Evolutionary conservation across 2,113 vertebrate species (phyloP), one percentile per base, ranked within the genome.

Genomic region (Sorex fumeus): DNA sequence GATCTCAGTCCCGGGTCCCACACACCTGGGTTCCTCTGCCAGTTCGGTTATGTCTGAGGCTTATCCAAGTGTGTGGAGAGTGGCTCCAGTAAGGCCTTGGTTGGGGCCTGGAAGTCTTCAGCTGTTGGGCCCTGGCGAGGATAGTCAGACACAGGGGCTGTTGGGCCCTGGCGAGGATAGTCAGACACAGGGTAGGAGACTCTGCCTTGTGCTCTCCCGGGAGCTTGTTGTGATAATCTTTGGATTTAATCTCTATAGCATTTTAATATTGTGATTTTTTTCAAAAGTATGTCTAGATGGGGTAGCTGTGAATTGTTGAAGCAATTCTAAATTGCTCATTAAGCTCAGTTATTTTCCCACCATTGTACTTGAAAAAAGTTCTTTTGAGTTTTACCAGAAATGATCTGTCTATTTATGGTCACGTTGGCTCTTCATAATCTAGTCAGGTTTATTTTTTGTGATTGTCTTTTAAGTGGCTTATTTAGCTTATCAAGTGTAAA

Each of bases 291-390:
- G 40, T 6, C 67, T 70, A 82, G 62, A n/a, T 43, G 6, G 40
- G 23, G n/a, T 28, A n/a, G 3, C 32, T 87, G 60, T 88, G 79
- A 82, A 87, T 85, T 91, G 18, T 6, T 18, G 9, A 75, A 11
- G 6, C 74, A n/a, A 25, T 90, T 91, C 30, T 34, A 91, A 15
- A 84, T 30, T 95, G 64, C 62, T 91, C 53, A 76, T 18, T 43
- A n/a, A 81, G 8, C 25, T 27, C 72, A 28, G 19, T 60, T 70
- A 40, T 93, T 91, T 82, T 57, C 2, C 23, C 36, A 67, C 64
- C 34, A 18, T 75, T 84, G n/a, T 9, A 2, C 21, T 25, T 91
- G 6, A 89, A 87, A n/a, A 45, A 0, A 23, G 45, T 78, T 88
- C 76, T 21, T n/a, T 71, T 40, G 32, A 30, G 6, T 74, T 87